Evolutionary conservation across 2,888 invertebrate genomes (phyloP), one percentile per base, ranked within the genome.

Genomic region (Apamea anceps): DNA sequence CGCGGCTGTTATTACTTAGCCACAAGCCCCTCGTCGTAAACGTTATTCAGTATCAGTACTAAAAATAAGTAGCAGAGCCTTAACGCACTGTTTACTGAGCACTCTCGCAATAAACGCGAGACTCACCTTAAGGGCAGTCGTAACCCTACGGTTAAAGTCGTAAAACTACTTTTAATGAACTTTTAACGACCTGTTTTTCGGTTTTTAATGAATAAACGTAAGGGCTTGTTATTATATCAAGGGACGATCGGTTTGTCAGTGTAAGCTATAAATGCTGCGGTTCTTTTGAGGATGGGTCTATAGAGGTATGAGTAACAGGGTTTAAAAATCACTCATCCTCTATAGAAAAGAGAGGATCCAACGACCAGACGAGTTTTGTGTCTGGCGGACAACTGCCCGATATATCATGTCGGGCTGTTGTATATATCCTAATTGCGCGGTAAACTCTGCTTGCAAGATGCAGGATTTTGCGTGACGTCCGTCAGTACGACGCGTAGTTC

Each of bases 91-190:
- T 78, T 82, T 68, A 42, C 42, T 18, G 66, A 63, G 48, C 62
- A 42, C 37, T 57, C 6, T 10, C 3, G 25, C 21, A 72, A 51
- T 78, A 57, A 68, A 78, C 45, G 37, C 8, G 13, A 13, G 21
- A 60, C 63, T 28, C 12, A 4, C 10, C 62, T 4, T 78, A 42
- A 77, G 32, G 68, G 63, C 57, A 42, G n/a, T 54, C 25, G 48
- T 68, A 68, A 77, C 32, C 37, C 28, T 83, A 48, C 48, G 48
- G 48, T 15, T 48, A 15, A 48, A 15, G 15, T 48, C 48, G 48
- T 48, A 13, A 51, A 51, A 51, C 21, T 51, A 60, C 54, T 72
- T 79, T 83, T 42, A 72, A 82, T 82, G 72, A 72, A 62, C 79
- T 77, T 72, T 48, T 32, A 42, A 68, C 42, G 15, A 72, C 18